Percentiles rank a stretch among this genome's conserved stretches.
Evolutionary conservation across 1,140 invertebrate species (phyloP).

Genomic region (Microplitis mediator): DNA sequence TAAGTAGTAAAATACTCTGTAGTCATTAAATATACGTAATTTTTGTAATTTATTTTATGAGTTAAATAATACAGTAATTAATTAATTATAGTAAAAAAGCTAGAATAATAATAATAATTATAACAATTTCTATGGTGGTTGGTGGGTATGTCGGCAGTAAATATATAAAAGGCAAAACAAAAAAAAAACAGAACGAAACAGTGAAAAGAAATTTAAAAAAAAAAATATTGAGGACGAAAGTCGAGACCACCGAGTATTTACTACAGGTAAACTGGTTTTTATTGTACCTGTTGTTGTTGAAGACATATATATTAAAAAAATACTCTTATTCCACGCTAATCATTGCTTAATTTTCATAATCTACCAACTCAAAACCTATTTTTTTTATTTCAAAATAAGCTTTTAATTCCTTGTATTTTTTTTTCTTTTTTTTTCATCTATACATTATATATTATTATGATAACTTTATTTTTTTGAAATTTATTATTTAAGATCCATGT

Average conservation of each 20-base stretch:
- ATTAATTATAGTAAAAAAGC: neutral
- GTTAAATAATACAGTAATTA: neutral
- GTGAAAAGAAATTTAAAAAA: constrained; percentile 26
- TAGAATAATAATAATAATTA: neutral
- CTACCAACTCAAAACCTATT: neutral
- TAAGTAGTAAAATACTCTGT: neutral
- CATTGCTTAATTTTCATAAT: constrained; percentile 9
- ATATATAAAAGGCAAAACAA: neutral
- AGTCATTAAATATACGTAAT: neutral
- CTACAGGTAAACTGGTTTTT: constrained; percentile 57
- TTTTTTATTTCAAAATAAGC: neutral
- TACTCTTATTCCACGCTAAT: constrained; percentile 59
- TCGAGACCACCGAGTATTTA: constrained; percentile 46
- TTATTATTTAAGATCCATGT: too few species aligned
- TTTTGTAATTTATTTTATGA: constrained; percentile 3
- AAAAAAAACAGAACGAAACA: constrained; percentile 5
- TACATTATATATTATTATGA: neutral
- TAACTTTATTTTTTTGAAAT: neutral
- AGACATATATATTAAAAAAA: constrained; percentile 54
- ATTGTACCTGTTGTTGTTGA: constrained; percentile 60
- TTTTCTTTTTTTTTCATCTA: too few species aligned
- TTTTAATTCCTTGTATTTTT: neutral
- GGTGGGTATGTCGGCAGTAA: neutral
- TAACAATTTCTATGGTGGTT: too few species aligned
- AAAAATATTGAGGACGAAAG: constrained; percentile 38